phyloP scores from a whole-genome alignment of 2,797 vertebrate genomes.

The Pantherophis vulpinus region DNA sequence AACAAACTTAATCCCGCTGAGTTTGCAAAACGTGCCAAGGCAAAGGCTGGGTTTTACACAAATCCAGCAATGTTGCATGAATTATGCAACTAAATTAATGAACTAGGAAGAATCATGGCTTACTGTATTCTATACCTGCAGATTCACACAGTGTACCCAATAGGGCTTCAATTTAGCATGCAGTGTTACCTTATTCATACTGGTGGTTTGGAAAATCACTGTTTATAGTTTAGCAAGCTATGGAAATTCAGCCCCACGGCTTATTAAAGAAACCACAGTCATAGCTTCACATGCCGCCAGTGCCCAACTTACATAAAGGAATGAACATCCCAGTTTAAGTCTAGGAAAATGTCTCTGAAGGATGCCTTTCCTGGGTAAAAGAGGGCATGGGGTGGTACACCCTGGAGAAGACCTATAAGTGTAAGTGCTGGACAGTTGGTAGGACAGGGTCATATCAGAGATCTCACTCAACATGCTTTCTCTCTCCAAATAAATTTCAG shows the following conservation, averaged over 20 bases:
- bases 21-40: not conserved
- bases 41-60: not conserved
- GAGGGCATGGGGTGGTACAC: not conserved
- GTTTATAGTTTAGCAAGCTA: not conserved
- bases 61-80: not conserved
- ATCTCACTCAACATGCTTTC: not conserved
- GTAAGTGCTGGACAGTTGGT: not conserved
- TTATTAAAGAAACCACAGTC: not conserved
- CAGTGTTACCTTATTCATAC: not conserved
- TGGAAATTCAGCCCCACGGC: not conserved
- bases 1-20: conserved; percentile 29
- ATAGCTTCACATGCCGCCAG: not conserved
- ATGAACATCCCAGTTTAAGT: not conserved
- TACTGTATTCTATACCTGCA: not conserved
- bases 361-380: not conserved
- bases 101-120: not conserved
- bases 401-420: too few relatives aligned
- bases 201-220: not conserved
- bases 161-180: not conserved
- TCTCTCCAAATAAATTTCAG: not conserved
- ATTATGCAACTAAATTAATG: not conserved
- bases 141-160: not conserved
- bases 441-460: not conserved
- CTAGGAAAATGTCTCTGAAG: not conserved
- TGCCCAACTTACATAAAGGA: not conserved